A percentile compares a stretch with the other conserved stretches of the same genome.
These are phyloP conservation scores for Orthosia gracilis DNA, from an alignment of 2,888 invertebrate genomes.

Conservation along the genomic window DNA sequence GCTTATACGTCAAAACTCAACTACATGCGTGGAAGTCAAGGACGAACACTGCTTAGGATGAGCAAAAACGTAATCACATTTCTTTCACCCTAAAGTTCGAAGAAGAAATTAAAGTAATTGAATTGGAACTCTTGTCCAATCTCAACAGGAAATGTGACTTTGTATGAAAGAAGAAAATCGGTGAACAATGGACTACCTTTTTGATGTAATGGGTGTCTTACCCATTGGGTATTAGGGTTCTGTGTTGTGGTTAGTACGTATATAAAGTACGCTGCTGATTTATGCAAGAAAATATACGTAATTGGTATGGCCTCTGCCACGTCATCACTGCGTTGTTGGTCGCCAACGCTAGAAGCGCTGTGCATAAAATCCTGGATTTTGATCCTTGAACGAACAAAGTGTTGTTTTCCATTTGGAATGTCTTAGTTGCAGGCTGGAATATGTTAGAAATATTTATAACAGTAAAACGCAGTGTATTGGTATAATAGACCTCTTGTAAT, in stretches of 20 bases:
- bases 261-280: too few species aligned
- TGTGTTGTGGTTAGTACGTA: not conserved
- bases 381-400: not conserved
- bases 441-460: too few species aligned
- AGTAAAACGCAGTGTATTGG: not conserved
- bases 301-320: too few species aligned
- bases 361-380: too few species aligned
- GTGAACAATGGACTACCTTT: not conserved
- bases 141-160: slow-evolving; percentile 34
- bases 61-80: slow-evolving; percentile 66
- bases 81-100: slow-evolving; percentile 37
- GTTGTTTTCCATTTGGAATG: not conserved
- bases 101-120: slow-evolving; percentile 62
- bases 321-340: not conserved
- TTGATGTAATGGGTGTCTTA: not conserved
- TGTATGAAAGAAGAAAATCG: slow-evolving; percentile 1
- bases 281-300: too few species aligned
- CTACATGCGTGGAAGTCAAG: slow-evolving; percentile 43
- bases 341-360: too few species aligned
- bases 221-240: not conserved
- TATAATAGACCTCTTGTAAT: not conserved
- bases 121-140: slow-evolving; percentile 51
- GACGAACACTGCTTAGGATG: slow-evolving; percentile 60
- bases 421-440: not conserved
- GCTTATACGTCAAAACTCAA: not conserved